Conservation (phyloP, 2,113 vertebrate genomes). For the Euleptes europaea region DNA sequence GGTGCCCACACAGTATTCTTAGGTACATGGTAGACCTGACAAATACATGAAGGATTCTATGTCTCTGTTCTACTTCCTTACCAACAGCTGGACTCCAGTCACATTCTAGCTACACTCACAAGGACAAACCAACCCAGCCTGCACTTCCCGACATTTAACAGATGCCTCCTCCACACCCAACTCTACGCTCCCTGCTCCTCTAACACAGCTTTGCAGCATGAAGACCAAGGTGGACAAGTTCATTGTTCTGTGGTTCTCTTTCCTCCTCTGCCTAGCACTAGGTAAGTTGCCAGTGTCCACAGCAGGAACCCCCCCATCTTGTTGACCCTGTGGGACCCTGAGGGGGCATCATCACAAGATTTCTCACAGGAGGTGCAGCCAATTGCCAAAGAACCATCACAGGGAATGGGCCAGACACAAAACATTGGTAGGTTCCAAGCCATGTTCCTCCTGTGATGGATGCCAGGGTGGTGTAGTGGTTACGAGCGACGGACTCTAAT, state of each 20-base stretch:
- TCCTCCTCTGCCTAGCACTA: not conserved
- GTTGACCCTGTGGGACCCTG: no score
- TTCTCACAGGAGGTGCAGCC: no score
- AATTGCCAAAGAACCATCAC: no score
- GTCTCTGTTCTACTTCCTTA: not conserved
- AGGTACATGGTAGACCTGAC: not conserved
- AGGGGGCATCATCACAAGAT: no score
- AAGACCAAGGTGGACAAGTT: not conserved
- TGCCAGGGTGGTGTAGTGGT: no score
- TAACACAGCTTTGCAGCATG: not conserved
- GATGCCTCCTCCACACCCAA: not conserved
- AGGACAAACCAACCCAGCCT: no score
- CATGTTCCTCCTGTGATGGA: no score
- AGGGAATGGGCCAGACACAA: no score
- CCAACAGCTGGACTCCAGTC: not conserved
- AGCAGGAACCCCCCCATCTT: no score
- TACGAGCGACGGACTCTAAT: no score
- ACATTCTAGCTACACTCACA: not conserved
- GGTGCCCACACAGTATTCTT: not conserved
- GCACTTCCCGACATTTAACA: not conserved
- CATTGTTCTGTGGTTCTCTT: not conserved
- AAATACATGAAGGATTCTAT: not conserved
- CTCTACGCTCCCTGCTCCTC: not conserved
- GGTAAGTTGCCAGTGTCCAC: not conserved
- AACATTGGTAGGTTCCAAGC: no score